Percentiles rank a stretch among this genome's conserved stretches.
Evolutionary conservation across 2,888 invertebrate species (phyloP).

Genomic region (Alitta virens): DNA sequence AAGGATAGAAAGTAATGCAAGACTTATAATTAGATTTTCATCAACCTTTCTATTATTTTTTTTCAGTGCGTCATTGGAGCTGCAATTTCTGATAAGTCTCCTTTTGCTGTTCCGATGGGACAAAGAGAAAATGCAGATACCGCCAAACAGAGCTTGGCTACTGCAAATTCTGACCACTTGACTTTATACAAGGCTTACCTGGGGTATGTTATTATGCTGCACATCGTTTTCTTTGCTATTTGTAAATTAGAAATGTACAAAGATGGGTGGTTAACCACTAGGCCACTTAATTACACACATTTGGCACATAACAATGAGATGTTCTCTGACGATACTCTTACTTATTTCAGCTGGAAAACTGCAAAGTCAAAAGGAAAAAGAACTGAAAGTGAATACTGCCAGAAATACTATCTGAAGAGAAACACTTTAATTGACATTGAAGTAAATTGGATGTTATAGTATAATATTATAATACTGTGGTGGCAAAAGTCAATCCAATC

Average conservation of each 20-base stretch:
- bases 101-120: slow-evolving; percentile 48
- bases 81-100: slow-evolving; percentile 52
- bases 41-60: not conserved
- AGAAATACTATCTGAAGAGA: slow-evolving; percentile 44
- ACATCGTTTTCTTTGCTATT: too few species aligned
- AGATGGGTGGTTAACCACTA: too few species aligned
- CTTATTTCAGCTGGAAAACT: slow-evolving; percentile 44
- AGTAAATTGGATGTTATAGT: too few species aligned
- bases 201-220: slow-evolving; percentile 35
- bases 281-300: too few species aligned
- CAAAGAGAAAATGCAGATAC: slow-evolving; percentile 40
- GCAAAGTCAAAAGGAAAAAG: slow-evolving; percentile 35
- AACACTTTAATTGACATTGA: slow-evolving; percentile 50
- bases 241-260: not conserved
- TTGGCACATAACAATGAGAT: too few species aligned
- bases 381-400: slow-evolving; percentile 41
- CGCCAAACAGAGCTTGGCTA: slow-evolving; percentile 39
- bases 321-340: not conserved
- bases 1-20: too few species aligned
- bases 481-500: too few species aligned
- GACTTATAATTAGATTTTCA: not conserved
- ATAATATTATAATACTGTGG: too few species aligned
- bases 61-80: slow-evolving; percentile 52
- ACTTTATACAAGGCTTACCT: slow-evolving; percentile 40
- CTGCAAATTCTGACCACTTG: slow-evolving; percentile 49